Conservation (phyloP, 2,888 invertebrate species). For the Pammene fasciana region DNA sequence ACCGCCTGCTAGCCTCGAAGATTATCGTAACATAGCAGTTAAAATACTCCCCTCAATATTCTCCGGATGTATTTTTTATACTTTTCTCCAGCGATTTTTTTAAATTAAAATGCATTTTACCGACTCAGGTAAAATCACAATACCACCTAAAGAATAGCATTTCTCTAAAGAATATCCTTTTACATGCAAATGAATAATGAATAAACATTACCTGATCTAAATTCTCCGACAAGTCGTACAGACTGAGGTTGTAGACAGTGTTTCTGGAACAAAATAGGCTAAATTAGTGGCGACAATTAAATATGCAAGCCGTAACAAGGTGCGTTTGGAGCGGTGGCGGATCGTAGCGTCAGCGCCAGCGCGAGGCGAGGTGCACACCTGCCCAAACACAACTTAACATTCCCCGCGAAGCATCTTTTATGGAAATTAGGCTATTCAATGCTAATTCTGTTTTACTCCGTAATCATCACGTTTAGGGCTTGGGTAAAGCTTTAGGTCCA, state of each 20-base stretch:
- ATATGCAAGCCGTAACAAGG: constrained; percentile 47
- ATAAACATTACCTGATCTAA: constrained; percentile 85
- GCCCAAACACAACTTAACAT: constrained; percentile 48
- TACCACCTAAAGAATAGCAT: constrained; percentile 29
- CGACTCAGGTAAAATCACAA: constrained; percentile 5
- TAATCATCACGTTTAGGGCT: constrained; percentile 45
- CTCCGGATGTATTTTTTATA: constrained; percentile 5
- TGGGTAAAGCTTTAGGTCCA: constrained; percentile 36
- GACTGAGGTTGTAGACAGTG: constrained; percentile 94
- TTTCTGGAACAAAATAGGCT: constrained; percentile 86
- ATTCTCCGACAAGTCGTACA: constrained; percentile 91
- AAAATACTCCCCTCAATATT: constrained; percentile 8
- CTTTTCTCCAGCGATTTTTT: neutral
- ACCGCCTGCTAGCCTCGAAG: neutral
- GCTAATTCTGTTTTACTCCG: constrained; percentile 43
- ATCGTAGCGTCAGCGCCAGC: constrained; percentile 25
- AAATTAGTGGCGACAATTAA: constrained; percentile 45
- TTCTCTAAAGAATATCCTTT: constrained; percentile 39
- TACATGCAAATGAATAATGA: constrained; percentile 44
- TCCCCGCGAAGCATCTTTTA: constrained; percentile 44
- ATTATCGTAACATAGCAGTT: constrained; percentile 11
- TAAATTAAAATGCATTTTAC: constrained; percentile 23
- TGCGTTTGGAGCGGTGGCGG: constrained; percentile 32
- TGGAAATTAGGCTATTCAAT: constrained; percentile 47
- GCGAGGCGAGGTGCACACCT: constrained; percentile 44